Conservation (phyloP, 1,140 invertebrate species). For the Apis mellifera region DNA sequence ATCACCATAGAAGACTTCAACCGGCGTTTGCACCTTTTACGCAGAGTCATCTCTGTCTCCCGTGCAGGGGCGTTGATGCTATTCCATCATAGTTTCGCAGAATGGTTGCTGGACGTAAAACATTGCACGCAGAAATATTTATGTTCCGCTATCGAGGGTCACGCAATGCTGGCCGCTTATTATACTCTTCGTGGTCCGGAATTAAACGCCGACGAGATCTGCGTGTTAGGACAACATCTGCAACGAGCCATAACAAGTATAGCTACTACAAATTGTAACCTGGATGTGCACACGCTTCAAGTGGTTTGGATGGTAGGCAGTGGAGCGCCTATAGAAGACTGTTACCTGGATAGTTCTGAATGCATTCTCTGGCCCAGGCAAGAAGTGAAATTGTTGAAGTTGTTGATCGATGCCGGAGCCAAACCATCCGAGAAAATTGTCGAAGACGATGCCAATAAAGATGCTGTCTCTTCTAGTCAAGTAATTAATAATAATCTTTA, state of each 20-base stretch:
- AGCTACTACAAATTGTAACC: conserved; percentile 49
- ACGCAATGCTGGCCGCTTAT: conserved; percentile 93
- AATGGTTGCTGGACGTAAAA: conserved; percentile 97
- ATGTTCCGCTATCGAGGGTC: conserved; percentile 92
- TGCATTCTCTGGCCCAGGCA: conserved; percentile 80
- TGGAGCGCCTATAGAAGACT: conserved; percentile 85
- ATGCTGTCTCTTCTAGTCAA: conserved; percentile 81
- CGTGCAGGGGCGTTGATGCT: conserved; percentile 87
- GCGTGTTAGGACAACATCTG: conserved; percentile 77
- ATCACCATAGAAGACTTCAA: conserved; percentile 93
- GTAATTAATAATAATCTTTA: conserved; percentile 51
- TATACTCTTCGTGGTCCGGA: conserved; percentile 85
- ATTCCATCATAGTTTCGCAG: conserved; percentile 95
- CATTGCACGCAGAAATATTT: conserved; percentile 97
- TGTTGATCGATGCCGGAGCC: conserved; percentile 86
- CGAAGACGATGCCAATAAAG: conserved; percentile 80
- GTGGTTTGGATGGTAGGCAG: conserved; percentile 86
- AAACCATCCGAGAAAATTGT: conserved; percentile 80
- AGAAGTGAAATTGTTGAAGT: conserved; percentile 84
- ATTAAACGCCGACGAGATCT: conserved; percentile 81
- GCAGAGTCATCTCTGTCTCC: conserved; percentile 86
- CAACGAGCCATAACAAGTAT: conserved; percentile 74
- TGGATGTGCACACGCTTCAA: conserved; percentile 85
- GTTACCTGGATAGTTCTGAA: conserved; percentile 82
- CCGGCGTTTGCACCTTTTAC: conserved; percentile 89